Base-by-base conservation (phyloP, 2,888 invertebrate genomes). In the Rhingia campestris region DNA sequence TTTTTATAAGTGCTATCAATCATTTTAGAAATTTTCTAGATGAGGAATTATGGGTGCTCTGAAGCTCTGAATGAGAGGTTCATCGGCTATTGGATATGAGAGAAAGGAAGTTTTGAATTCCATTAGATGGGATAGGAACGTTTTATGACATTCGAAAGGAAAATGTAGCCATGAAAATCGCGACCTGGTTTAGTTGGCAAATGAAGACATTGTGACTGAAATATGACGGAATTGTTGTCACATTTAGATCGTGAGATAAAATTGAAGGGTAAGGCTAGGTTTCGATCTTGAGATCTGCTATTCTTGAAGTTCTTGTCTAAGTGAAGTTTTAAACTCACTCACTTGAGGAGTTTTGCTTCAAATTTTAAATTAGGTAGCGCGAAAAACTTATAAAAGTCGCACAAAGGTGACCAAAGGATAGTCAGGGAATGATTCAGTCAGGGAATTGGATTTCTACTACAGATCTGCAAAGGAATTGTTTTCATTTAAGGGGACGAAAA, bases 1-100 rank as follows among this genome's bases (percentile, higher is more conserved):
- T 70, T 75, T 80, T 84, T 84, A 84, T 74, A 37, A 32, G 47
- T 4, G 33, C 2, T 45, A 80, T 84, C 54, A 35, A 80, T 84
- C 84, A 84, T 84, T 84, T 80, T 79, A 66, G 74, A 74, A 84
- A 58, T 59, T 63, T 72, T 43, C 37, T 32, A 7, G 43, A 67
- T 53, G 43, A 35, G 47, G 49, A 49, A 33, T 53, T 10, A 51
- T 33, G 32, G 37, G 37, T 14, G 53, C 43, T 30, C 14, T 7
- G 6, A 7, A 22, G 14, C 22, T 22, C 30, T 41, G 6, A n/a
- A n/a, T n/a, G n/a, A n/a, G n/a, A n/a, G n/a, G 12, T 6, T 32
- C 47, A 70, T 70, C 6, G 30, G 56, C 45, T 56, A 77, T 64
- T 70, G 32, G 9, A 41, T 33, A 35, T 63, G 54, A 2, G 33